Percentiles rank a stretch among this genome's conserved stretches.
phyloP scores from a whole-genome alignment of 2,113 vertebrate species.

The Setophaga coronata region DNA sequence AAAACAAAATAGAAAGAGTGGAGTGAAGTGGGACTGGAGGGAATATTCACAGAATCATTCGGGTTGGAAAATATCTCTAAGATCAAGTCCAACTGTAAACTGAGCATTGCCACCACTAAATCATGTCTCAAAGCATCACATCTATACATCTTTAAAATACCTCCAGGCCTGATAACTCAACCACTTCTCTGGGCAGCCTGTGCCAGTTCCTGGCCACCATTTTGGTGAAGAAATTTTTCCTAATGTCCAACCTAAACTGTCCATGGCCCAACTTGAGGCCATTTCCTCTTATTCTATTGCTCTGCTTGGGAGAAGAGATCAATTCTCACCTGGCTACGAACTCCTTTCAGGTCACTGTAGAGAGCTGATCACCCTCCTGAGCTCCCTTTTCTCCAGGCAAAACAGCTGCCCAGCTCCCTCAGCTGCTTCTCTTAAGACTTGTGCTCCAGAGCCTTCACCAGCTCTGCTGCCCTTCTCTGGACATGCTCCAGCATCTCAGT shows the following conservation, averaged over 20 bases:
- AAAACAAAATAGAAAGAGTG: neutral
- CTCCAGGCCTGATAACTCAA: neutral
- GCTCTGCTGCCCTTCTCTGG: neutral
- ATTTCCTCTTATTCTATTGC: neutral
- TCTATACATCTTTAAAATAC: neutral
- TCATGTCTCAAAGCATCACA: neutral
- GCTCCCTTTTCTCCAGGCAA: neutral
- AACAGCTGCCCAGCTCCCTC: neutral
- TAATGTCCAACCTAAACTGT: neutral
- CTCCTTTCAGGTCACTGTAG: neutral
- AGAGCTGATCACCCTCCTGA: neutral
- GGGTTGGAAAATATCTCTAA: neutral
- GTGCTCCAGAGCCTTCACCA: neutral
- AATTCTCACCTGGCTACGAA: neutral
- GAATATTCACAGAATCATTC: neutral
- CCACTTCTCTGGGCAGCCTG: neutral
- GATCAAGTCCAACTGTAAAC: neutral
- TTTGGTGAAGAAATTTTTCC: neutral
- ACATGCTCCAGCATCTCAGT: fast-evolving
- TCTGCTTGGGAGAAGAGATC: neutral
- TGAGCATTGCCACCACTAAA: neutral
- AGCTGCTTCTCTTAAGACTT: neutral
- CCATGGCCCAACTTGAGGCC: neutral
- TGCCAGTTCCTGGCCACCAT: neutral
- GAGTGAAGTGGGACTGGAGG: neutral